Percentiles rank a stretch among this genome's conserved stretches.
These are phyloP conservation scores for Drosophila rubida DNA, from an alignment of 2,888 invertebrate species.

Conservation along the genomic window DNA sequence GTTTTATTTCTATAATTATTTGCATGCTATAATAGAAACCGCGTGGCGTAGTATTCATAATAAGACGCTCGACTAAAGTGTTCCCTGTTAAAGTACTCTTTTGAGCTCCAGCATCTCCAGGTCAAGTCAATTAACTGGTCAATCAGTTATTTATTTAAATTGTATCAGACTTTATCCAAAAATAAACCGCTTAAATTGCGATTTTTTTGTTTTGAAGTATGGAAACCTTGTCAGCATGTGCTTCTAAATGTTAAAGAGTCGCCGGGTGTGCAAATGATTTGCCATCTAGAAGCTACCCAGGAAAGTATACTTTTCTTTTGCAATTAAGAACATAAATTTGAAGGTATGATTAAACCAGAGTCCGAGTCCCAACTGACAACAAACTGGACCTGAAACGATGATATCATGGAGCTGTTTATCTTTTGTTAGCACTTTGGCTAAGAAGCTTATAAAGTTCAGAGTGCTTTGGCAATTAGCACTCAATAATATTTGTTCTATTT, in stretches of 20 bases:
- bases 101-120: not conserved
- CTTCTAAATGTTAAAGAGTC: no score
- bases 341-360: not conserved
- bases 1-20: not conserved
- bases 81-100: not conserved
- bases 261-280: no score
- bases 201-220: no score
- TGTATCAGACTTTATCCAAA: no score
- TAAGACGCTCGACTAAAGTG: not conserved
- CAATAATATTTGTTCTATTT: slow-evolving; percentile 9
- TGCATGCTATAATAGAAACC: not conserved
- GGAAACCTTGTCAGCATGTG: no score
- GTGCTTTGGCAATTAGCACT: slow-evolving; percentile 24
- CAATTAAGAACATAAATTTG: not conserved
- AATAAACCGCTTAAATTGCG: no score
- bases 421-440: slow-evolving; percentile 4
- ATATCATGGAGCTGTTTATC: slow-evolving; percentile 21
- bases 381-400: slow-evolving; percentile 29
- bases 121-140: no score
- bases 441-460: slow-evolving; percentile 1
- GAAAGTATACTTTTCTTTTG: not conserved
- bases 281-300: no score
- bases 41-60: not conserved
- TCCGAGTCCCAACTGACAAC: not conserved
- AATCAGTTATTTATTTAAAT: no score